Base-by-base conservation (phyloP, 2,888 invertebrate species). In the Syrista parreyssii region DNA sequence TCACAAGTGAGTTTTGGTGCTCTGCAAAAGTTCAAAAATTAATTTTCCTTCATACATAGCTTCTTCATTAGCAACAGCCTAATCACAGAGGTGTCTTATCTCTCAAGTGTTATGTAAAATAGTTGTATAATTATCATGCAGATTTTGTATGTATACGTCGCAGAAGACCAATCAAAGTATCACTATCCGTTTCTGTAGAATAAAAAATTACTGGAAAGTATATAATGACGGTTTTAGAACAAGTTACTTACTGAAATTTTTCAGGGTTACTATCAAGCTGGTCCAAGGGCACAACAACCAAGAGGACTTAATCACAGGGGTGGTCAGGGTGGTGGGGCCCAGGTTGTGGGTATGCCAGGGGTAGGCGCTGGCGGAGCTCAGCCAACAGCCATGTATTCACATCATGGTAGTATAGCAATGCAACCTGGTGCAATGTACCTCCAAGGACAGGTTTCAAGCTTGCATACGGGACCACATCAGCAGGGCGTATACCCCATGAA, bases 241-340 rank as follows among this genome's bases (percentile, higher is more conserved):
- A 40, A 15, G 40, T 40, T 15, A 40, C 40, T 40, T 15, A 40
- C 55, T 55, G 23, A 9, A 32, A 71, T 81, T 55, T 79, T 77
- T 11, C 79, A 87, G 87, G 84, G 83, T 76, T 91, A 87, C 80
- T 90, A 87, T 79, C 79, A 78, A 80, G 33, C 85, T 68, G 87
- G 86, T 75, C 86, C 88, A 12, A 88, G 91, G 80, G 86, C 87
- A 3, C 90, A 89, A 79, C 89, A 87, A 74, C 85, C 88, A 32
- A 86, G 91, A 79, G 85, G 85, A 79, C 82, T 90, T 34, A 85
- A 80, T 77, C 91, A 91, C 78, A 87, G 91, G 81, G 85, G 85
- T 69, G 86, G 85, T 75, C 90, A 89, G 78, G 88, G 88, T 4
- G 86, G 86, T 12, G 86, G 86, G 35, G 73, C 83, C 68, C 87